Conservation (phyloP, 2,113 vertebrate genomes). For the Myiozetetes cayanensis region DNA sequence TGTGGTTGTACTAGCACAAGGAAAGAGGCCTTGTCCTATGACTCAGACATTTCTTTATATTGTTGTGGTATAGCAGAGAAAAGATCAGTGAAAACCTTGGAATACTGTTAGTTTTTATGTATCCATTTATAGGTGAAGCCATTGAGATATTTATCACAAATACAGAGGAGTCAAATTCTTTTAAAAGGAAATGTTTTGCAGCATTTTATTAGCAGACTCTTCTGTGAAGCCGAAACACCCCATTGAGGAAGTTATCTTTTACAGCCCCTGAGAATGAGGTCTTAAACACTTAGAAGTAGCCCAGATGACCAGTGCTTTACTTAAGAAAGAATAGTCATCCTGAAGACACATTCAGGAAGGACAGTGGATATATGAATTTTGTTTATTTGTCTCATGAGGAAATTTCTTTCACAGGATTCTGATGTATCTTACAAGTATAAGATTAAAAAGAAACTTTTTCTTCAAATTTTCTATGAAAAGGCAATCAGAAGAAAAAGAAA, state of each 20-base stretch:
- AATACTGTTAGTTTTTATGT: not conserved
- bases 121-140: not conserved
- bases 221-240: not conserved
- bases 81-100: not conserved
- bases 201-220: not conserved
- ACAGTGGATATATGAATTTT: not conserved
- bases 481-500: not conserved
- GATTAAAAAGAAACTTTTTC: not conserved
- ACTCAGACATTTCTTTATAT: not conserved
- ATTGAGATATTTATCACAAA: not conserved
- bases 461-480: not conserved
- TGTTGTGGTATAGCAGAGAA: not conserved
- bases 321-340: not conserved
- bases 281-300: not conserved
- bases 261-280: not conserved
- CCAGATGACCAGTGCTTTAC: not conserved
- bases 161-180: not conserved
- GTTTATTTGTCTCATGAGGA: not conserved
- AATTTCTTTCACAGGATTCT: not conserved
- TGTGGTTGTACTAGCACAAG: not conserved
- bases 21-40: not conserved
- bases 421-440: not conserved
- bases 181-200: not conserved
- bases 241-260: not conserved
- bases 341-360: not conserved